A percentile compares a stretch with the other conserved stretches of the same genome.
These are phyloP conservation scores for Heliornis fulica DNA, from an alignment of 2,113 vertebrate species.

Conservation along the genomic window DNA sequence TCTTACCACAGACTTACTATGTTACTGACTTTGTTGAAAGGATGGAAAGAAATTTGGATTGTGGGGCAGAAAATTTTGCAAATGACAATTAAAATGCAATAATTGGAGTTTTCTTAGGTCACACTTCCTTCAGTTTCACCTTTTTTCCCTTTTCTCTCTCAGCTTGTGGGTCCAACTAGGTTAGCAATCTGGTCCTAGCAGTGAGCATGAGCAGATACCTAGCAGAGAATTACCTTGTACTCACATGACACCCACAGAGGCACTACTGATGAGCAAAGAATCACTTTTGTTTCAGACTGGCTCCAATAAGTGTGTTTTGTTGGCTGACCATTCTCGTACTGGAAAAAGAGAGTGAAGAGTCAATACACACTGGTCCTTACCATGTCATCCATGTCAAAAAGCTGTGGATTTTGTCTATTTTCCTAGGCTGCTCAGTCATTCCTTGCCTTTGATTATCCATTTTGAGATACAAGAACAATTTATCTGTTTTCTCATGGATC, in stretches of 20 bases:
- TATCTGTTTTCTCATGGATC: neutral
- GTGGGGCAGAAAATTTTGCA: neutral
- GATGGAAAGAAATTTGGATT: neutral
- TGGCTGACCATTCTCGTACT: neutral
- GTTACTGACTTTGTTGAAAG: neutral
- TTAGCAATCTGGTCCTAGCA: neutral
- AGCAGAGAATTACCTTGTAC: neutral
- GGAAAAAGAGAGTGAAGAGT: neutral
- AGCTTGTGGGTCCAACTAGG: neutral
- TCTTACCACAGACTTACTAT: neutral
- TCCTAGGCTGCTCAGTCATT: neutral
- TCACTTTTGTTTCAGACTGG: neutral
- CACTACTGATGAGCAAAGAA: neutral
- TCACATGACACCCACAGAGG: neutral
- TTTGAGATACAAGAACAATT: neutral
- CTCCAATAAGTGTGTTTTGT: neutral
- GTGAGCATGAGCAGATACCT: neutral
- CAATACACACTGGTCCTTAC: neutral
- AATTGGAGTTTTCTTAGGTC: neutral
- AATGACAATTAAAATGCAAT: neutral
- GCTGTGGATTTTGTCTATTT: neutral
- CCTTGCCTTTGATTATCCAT: neutral
- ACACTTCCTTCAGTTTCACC: neutral
- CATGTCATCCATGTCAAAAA: neutral
- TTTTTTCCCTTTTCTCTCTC: neutral